Evolutionary conservation across 64 coral and sea anemone genomes (phyloP), one percentile per base, ranked within the genome.

Genomic region (Astreopora myriophthalma): DNA sequence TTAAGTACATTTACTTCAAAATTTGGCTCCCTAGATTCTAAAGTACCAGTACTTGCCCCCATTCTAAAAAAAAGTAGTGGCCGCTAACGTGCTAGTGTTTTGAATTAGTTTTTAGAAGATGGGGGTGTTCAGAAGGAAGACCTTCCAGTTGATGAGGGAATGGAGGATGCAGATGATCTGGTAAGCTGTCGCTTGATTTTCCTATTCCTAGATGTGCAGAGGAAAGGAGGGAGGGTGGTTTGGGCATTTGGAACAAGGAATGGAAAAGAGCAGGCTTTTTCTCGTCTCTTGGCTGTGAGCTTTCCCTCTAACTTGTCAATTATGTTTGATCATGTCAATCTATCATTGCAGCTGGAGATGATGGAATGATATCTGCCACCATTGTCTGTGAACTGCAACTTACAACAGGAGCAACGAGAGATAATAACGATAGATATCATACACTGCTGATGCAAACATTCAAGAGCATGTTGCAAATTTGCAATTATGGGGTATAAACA

Each of bases 101-200:
- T 78, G 2, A 49, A 22, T 20, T 71, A 91, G 88, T 90, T 86
- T 40, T 25, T 86, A 24, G 61, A 73, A 36, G 78, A 81, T 72
- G 89, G 78, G 75, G 55, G 69, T 39, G 17, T 22, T 48, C 73
- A 94, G 76, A 83, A 96, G 27, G 81, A 89, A 33, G 80, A 90
- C 49, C 35, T 31, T 44, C 79, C 87, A n/a, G 42, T 67, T 42
- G 91, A 93, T 69, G 95, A 96, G 30, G 79, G 64, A 34, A 90
- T 93, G 80, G 95, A 96, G 42, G 95, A 96, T 94, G 90, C 85
- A 26, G 95, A 96, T 48, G 95, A 96, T 22, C 34, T 96, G 87
- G 95, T 94, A 69, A 74, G 85, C 49, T 3, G 52, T 58, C 23
- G 23, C 61, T 25, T 64, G 61, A 64, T n/a, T 64, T n/a, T 3